These are phyloP conservation scores for Taurulus bubalis DNA, from an alignment of 2,113 vertebrate genomes.

Conservation along the genomic window DNA sequence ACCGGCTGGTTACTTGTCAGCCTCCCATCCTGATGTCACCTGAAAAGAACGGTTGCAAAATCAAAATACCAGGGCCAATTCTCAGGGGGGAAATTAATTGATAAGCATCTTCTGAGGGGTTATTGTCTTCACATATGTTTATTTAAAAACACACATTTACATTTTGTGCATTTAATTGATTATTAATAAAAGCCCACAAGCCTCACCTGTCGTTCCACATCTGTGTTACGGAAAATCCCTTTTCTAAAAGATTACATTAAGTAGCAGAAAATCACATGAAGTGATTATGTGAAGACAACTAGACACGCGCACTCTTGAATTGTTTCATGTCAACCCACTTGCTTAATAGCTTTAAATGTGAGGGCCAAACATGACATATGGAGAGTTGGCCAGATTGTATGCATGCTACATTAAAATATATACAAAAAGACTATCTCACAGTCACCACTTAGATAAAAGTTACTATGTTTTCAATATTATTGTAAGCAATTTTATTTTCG, in stretches of 20 bases:
- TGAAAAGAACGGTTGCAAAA: constrained; percentile 6
- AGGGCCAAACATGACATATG: not conserved
- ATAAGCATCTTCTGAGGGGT: not conserved
- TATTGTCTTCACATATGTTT: not conserved
- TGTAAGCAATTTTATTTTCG: not conserved
- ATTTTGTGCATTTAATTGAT: too few relatives aligned
- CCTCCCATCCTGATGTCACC: constrained; percentile 39
- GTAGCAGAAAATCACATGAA: constrained; percentile 63
- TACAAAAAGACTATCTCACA: not conserved
- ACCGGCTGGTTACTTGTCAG: constrained; percentile 69
- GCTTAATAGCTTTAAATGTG: not conserved
- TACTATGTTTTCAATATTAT: not conserved
- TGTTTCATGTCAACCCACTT: not conserved
- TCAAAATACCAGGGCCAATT: not conserved
- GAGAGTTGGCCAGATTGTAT: not conserved
- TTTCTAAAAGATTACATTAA: constrained; percentile 79
- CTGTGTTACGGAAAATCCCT: constrained; percentile 73
- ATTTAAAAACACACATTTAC: not conserved
- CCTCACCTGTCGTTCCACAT: constrained; percentile 36
- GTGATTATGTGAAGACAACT: constrained; percentile 43
- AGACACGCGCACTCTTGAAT: constrained; percentile 14
- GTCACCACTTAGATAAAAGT: not conserved
- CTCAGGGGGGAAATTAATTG: not conserved
- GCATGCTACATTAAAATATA: not conserved
- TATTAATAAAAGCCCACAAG: constrained; percentile 8